These are phyloP conservation scores for Kryptolebias ocellatus DNA, from an alignment of 2,797 vertebrate genomes.

Conservation along the genomic window DNA sequence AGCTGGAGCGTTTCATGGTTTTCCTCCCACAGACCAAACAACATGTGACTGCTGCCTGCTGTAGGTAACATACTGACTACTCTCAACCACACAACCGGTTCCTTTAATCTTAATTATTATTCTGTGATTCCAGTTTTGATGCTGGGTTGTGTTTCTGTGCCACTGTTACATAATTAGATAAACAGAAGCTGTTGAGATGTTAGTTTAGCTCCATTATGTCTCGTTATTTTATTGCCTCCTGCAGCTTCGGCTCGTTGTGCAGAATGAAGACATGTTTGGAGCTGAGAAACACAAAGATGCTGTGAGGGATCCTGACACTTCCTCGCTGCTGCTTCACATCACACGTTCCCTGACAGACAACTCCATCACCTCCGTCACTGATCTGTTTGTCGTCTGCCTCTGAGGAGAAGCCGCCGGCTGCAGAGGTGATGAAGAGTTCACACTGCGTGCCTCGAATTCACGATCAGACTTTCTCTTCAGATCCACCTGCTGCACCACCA, in stretches of 20 bases:
- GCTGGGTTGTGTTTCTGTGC: too few species aligned
- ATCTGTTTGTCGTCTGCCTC: conserved; percentile 6
- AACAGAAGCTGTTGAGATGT: too few species aligned
- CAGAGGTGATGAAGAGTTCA: conserved; percentile 33
- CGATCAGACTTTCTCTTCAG: neutral
- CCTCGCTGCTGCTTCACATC: conserved; percentile 5
- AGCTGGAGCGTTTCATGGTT: too few species aligned
- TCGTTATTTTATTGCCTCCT: too few species aligned
- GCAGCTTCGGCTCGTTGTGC: too few species aligned
- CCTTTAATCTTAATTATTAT: neutral
- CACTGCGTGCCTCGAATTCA: conserved; percentile 18
- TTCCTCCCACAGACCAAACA: too few species aligned
- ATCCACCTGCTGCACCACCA: neutral
- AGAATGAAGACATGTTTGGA: too few species aligned
- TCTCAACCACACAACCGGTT: neutral
- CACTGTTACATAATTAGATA: too few species aligned
- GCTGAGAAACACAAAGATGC: too few species aligned
- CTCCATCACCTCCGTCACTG: conserved; percentile 1
- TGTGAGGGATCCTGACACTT: conserved; percentile 6
- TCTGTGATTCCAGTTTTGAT: too few species aligned
- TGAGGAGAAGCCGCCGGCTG: neutral
- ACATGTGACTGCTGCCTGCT: neutral
- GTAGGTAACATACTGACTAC: neutral
- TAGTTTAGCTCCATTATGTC: too few species aligned
- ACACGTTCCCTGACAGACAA: neutral